Base-by-base conservation (phyloP, 1,140 invertebrate genomes). In the Ostrea edulis region DNA sequence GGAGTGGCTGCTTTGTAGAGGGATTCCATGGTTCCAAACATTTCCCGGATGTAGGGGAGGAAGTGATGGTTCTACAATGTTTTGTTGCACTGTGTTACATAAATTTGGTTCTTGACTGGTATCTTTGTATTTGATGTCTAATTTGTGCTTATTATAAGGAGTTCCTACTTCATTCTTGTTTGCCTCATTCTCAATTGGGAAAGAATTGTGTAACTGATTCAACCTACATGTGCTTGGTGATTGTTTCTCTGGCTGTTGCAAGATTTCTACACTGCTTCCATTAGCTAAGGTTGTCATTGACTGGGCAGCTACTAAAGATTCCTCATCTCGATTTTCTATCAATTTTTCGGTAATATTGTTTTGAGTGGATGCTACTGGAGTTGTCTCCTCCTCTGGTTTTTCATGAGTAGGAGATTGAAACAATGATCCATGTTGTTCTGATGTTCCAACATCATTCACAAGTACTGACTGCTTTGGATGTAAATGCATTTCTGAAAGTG, bases 221-320 rank as follows among this genome's bases (percentile, higher is more conserved):
- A 77, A 14, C 4, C n/a, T 25, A n/a, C n/a, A n/a, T n/a, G n/a
- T n/a, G n/a, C 68, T 14, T 77, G 68, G 68, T 29, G 22, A 29
- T 77, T 62, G 55, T 7, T 35, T 35, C 25, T 84, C 82, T 22
- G 35, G 51, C 52, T 55, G 54, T 14, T 84, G n/a, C 3, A 44
- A 12, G 25, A n/a, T 12, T 53, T 53, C n/a, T 53, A 22, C 9
- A 54, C 14, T 35, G 54, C 54, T 51, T 51, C 83, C 65, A 53
- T 54, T 83, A 9, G 87, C 87, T 54, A 88, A 84, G 54, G 68
- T 83, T 22, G 88, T 89, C 82, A 89, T 86, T 17, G 87, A 83
- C 54, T 84, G 83, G n/a, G 88, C 88, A 82, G 88, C 88, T 11
- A 86, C 83, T 22, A 89, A 58, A 53, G 88, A 86, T 52, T 87